Evolutionary conservation across 2,797 vertebrate species (phyloP), one percentile per base, ranked within the genome.

Genomic region (Gymnopithys bicolor): DNA sequence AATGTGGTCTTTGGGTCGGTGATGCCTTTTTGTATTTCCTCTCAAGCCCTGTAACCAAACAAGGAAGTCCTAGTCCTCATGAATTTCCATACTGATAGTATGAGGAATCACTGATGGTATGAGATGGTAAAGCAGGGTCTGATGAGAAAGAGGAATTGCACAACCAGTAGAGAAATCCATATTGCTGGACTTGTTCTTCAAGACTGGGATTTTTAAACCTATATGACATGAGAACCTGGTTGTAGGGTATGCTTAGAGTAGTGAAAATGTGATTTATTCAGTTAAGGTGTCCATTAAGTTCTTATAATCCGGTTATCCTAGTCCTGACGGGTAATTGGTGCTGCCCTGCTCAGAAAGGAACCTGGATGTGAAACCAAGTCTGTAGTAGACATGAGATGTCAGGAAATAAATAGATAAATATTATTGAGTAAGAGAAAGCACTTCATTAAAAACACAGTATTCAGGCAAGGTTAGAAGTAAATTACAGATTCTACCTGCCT

Each of bases 401-500:
- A 93, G 60, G 46, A 89, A 94, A 78, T 9, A 90, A 79, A 80
- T 60, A 80, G 86, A 80, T 71, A 95, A 92, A 84, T 95, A 81
- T 66, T 87, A 93, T n/a, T 39, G 23, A 84, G 68, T 25, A 91
- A 78, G 66, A 85, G 66, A 89, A 89, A 91, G 7, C 14, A 52
- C 79, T 95, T 93, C 76, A 92, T 95, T 94, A 95, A 88, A 86
- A 94, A 45, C 75, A 82, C 63, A 74, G 37, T 73, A 78, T 93
- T 93, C 89, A 91, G 79, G 30, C 51, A 96, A 93, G 79, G 66
- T 86, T 92, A 81, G 66, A 96, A 91, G 73, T 89, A 93, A 95
- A 88, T 95, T 94, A 92, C 21, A 95, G 69, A 95, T 94, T 97
- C 92, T 89, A 43, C 59, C 66, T 93, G 35, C 76, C 51, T 87